Percentiles rank a stretch among this genome's conserved stretches.
Evolutionary conservation across 2,797 vertebrate species (phyloP).

Genomic region (Rhynchonycteris naso): DNA sequence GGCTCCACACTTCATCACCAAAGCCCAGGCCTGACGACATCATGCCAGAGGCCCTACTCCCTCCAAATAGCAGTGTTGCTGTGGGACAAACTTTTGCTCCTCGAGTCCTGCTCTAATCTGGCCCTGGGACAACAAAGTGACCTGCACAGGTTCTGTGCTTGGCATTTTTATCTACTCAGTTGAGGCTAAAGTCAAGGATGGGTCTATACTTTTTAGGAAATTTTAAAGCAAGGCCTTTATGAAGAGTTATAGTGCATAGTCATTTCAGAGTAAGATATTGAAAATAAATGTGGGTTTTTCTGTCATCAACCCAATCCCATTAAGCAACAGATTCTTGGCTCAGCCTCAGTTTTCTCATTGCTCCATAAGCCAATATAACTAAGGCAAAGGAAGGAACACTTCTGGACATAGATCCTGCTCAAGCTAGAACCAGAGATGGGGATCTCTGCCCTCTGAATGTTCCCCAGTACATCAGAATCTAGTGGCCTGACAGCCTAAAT

Average conservation of each 20-base stretch:
- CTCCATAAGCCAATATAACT: neutral
- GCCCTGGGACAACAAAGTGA: neutral
- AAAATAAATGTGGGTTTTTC: neutral
- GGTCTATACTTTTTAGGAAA: neutral
- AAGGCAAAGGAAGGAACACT: neutral
- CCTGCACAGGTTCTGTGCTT: neutral
- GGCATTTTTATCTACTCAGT: neutral
- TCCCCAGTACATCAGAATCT: neutral
- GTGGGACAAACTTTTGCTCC: neutral
- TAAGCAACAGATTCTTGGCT: neutral
- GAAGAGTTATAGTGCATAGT: neutral
- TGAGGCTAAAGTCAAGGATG: neutral
- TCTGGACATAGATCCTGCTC: neutral
- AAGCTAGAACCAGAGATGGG: neutral
- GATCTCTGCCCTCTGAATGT: neutral
- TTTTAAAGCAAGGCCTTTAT: neutral
- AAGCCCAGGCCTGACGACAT: neutral
- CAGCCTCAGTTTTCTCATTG: neutral
- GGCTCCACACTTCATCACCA: neutral
- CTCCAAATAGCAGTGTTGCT: neutral
- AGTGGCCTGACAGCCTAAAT: slow-evolving; percentile 16
- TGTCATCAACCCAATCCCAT: neutral
- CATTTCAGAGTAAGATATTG: neutral
- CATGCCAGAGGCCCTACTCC: neutral
- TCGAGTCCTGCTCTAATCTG: neutral